phyloP scores from a whole-genome alignment of 1,140 invertebrate genomes.

The Holcopasites calliopsidis region DNA sequence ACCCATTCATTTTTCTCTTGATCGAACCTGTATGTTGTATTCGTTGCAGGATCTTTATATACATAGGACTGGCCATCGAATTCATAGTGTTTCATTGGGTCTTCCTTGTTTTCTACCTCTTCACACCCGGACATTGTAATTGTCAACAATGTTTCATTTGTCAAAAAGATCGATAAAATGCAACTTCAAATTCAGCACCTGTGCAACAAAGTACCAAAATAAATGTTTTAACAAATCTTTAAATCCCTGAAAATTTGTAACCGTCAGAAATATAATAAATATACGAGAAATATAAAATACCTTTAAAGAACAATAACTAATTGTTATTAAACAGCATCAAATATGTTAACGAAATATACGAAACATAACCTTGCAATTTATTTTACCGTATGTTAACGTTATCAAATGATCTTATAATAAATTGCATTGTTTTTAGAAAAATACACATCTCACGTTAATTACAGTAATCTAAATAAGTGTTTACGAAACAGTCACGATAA shows the following conservation, averaged over 20 bases:
- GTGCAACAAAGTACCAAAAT: background rate
- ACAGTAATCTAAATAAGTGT: no score
- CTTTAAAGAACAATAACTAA: background rate
- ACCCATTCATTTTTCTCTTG: constrained; percentile 83
- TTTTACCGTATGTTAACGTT: background rate
- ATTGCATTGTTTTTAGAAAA: background rate
- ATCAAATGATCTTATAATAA: background rate
- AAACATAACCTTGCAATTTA: no score
- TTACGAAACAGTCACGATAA: no score
- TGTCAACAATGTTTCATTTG: background rate
- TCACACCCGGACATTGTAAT: constrained; percentile 48
- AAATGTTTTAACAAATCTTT: no score
- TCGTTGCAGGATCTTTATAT: constrained; percentile 77
- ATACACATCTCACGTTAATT: background rate
- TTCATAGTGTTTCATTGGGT: constrained; percentile 74
- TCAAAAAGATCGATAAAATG: constrained; percentile 5
- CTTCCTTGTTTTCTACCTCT: constrained; percentile 47
- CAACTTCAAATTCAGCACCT: background rate
- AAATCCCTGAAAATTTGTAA: no score
- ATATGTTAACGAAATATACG: background rate
- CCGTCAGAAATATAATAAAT: no score
- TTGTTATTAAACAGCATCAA: background rate
- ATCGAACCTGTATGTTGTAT: constrained; percentile 76
- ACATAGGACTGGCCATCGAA: constrained; percentile 80
- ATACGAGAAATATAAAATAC: no score